Conservation (phyloP, 2,888 invertebrate species). For the Anodontia alba region DNA sequence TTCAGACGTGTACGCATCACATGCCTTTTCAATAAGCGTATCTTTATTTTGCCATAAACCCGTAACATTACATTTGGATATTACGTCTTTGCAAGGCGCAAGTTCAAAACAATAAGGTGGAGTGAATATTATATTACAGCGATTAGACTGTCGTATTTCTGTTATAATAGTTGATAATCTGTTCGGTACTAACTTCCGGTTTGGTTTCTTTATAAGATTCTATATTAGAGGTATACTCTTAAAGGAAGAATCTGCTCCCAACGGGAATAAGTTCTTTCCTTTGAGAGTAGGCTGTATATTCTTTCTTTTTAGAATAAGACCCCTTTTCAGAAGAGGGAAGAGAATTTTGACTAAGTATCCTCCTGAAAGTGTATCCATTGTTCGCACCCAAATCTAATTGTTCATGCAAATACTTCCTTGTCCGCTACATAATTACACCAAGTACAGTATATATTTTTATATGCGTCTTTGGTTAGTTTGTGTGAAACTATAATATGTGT, state of each 20-base stretch:
- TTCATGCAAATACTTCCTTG: background rate
- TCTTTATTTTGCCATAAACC: background rate
- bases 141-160: background rate
- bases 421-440: background rate
- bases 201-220: no score
- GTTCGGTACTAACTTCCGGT: background rate
- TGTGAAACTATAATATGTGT: no score
- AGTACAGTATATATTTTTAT: background rate
- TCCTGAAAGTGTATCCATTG: no score
- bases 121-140: background rate
- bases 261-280: no score
- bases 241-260: no score
- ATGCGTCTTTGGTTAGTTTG: background rate
- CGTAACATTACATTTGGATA: background rate
- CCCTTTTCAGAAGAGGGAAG: no score
- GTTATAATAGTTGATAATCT: background rate
- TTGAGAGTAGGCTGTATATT: no score
- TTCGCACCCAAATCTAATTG: background rate
- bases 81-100: background rate
- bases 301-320: no score
- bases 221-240: no score
- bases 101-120: background rate
- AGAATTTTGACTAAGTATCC: no score
- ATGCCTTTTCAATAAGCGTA: background rate
- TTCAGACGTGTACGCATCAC: background rate